These are phyloP conservation scores for Oophaga pumilio DNA, from an alignment of 2,113 vertebrate genomes.

Conservation along the genomic window DNA sequence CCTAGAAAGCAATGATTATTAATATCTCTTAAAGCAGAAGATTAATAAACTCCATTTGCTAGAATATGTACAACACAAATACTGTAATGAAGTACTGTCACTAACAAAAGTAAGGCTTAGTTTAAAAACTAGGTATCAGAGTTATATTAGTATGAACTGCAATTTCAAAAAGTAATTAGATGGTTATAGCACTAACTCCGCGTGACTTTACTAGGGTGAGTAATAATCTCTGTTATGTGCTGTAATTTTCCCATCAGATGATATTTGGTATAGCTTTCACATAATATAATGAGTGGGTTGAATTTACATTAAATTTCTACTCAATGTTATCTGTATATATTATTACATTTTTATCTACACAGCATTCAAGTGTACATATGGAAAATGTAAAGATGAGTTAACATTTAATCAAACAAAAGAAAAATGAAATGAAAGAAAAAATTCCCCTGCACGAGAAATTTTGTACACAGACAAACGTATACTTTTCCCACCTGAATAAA, in stretches of 20 bases:
- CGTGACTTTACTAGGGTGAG: background rate
- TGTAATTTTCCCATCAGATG: background rate
- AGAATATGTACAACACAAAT: background rate
- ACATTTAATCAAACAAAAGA: background rate
- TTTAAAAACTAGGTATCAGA: background rate
- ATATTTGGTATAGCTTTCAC: conserved; percentile 2
- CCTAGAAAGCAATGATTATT: background rate
- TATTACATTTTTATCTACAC: background rate
- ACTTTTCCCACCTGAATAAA: too few species aligned
- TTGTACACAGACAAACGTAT: too few species aligned
- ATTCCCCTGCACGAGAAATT: background rate
- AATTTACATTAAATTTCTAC: background rate
- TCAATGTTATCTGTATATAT: background rate
- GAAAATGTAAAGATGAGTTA: too few species aligned
- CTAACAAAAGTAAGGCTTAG: background rate
- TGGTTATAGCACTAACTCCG: background rate
- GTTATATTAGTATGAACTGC: background rate
- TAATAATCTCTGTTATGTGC: background rate
- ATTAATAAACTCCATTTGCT: background rate
- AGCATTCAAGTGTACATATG: background rate
- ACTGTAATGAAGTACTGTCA: background rate
- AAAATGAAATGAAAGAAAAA: background rate
- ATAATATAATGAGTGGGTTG: background rate
- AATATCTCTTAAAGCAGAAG: background rate
- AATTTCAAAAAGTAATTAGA: background rate